A percentile compares a stretch with the other conserved stretches of the same genome.
Evolutionary conservation across 2,888 invertebrate genomes (phyloP).

Genomic region (Coenonympha glycerion): DNA sequence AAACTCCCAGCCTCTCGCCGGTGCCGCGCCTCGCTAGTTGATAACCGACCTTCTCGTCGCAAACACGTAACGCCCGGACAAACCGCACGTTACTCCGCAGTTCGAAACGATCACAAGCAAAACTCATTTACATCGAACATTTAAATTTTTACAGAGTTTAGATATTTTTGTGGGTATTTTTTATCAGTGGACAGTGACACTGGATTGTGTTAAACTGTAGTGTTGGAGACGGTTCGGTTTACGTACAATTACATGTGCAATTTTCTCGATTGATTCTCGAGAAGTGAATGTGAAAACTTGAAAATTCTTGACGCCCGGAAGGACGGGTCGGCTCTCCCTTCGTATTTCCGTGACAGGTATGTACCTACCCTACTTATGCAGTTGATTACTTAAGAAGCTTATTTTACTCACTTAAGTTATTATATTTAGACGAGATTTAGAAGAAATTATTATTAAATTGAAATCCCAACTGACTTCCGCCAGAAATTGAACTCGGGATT

Average conservation of each 20-base stretch:
- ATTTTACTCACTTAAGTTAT: neutral
- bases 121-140: constrained; percentile 27
- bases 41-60: constrained; percentile 48
- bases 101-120: constrained; percentile 4
- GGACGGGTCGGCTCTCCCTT: constrained; percentile 53
- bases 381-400: constrained; percentile 20
- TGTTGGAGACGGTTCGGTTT: constrained; percentile 4
- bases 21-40: constrained; percentile 29
- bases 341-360: constrained; percentile 58
- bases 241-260: constrained; percentile 7
- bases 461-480: no score
- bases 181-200: constrained; percentile 7
- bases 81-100: neutral
- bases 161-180: neutral
- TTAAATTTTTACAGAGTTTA: constrained; percentile 22
- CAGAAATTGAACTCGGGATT: no score
- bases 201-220: constrained; percentile 4
- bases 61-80: constrained; percentile 37
- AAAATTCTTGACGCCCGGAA: constrained; percentile 51
- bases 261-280: constrained; percentile 27
- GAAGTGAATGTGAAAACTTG: constrained; percentile 57
- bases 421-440: no score
- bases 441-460: no score
- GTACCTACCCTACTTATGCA: no score
- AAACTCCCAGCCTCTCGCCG: constrained; percentile 54